phyloP scores from a whole-genome alignment of 2,113 vertebrate genomes.

The Dermatemys mawii region DNA sequence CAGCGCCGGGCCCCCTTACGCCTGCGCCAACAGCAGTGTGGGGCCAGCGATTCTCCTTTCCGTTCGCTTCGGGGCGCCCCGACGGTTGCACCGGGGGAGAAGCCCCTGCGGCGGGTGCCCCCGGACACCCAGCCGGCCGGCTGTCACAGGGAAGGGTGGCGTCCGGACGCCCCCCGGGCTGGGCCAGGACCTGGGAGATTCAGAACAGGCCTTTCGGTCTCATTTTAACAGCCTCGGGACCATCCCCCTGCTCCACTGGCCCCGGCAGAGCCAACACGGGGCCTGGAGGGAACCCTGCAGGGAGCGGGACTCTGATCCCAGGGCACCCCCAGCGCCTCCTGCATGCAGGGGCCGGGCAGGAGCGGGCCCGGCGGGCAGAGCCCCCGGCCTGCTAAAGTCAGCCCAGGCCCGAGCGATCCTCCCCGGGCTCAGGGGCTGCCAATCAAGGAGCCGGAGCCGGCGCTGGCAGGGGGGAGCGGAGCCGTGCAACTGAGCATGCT shows the following conservation, averaged over 20 bases:
- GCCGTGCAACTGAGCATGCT: conserved; percentile 28
- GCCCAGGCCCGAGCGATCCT: neutral
- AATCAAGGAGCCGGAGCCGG: neutral
- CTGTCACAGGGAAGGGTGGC: too few species aligned
- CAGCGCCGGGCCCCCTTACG: too few species aligned
- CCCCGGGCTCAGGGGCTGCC: neutral
- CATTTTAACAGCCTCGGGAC: neutral
- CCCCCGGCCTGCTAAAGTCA: neutral
- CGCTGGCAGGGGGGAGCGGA: neutral
- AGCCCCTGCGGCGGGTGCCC: too few species aligned
- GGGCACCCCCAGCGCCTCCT: neutral
- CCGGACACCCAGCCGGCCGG: too few species aligned
- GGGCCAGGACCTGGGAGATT: too few species aligned
- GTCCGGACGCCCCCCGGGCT: too few species aligned
- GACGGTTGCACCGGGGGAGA: neutral
- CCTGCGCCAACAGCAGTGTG: neutral
- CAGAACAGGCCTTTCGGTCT: too few species aligned
- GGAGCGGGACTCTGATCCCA: neutral
- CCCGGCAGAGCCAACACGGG: neutral
- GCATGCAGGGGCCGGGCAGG: neutral
- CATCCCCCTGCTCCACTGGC: too few species aligned
- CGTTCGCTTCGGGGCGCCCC: neutral
- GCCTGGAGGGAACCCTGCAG: neutral
- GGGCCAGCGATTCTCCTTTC: neutral
- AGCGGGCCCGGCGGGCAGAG: neutral